phyloP scores from a whole-genome alignment of 1,140 invertebrate species.

The Eriocheir sinensis region DNA sequence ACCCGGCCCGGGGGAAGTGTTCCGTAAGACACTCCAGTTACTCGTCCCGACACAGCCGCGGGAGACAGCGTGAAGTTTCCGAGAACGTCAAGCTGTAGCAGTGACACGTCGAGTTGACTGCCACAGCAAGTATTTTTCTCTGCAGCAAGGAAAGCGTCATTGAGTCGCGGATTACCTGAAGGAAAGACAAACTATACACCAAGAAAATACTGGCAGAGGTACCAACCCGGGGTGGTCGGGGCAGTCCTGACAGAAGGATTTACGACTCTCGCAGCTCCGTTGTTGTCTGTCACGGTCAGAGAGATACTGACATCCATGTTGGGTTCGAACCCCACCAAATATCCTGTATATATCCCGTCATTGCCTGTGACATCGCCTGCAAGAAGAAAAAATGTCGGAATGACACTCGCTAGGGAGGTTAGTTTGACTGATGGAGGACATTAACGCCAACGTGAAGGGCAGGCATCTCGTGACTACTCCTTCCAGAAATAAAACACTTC shows the following conservation, averaged over 20 bases:
- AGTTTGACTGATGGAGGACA: too few species aligned
- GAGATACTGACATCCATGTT: neutral
- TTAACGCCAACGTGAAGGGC: too few species aligned
- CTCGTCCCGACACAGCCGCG: neutral
- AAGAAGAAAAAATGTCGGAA: neutral
- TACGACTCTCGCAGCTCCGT: neutral
- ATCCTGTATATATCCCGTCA: slow-evolving; percentile 52
- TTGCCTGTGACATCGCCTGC: slow-evolving; percentile 48
- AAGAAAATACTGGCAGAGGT: neutral
- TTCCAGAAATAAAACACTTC: too few species aligned
- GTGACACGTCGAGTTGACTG: slow-evolving; percentile 30
- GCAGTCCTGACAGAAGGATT: neutral
- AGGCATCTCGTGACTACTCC: too few species aligned
- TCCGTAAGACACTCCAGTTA: neutral
- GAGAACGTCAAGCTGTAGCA: neutral
- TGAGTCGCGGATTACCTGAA: neutral
- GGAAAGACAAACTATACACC: neutral
- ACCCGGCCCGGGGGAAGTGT: slow-evolving; percentile 18
- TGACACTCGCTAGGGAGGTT: too few species aligned
- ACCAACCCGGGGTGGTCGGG: neutral
- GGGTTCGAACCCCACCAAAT: slow-evolving; percentile 8
- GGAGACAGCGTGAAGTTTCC: neutral
- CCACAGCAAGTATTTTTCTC: slow-evolving; percentile 5
- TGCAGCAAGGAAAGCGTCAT: neutral
- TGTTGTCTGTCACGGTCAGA: slow-evolving; percentile 30